These are phyloP conservation scores for Struthio camelus DNA, from an alignment of 2,113 vertebrate genomes.

Conservation along the genomic window DNA sequence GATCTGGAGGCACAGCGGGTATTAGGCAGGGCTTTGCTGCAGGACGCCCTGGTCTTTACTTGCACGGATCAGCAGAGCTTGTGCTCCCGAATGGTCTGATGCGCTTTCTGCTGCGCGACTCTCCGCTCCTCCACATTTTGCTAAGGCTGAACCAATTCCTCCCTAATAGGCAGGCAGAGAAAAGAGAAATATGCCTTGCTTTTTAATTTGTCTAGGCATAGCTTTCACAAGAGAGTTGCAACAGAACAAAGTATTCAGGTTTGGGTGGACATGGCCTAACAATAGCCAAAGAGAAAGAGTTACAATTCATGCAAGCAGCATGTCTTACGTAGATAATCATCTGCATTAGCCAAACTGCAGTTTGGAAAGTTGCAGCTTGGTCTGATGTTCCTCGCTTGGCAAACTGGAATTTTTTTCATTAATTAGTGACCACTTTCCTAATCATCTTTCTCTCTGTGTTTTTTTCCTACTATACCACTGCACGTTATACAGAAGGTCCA, in stretches of 20 bases:
- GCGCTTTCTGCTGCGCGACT: background rate
- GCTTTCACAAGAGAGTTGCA: background rate
- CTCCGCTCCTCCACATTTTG: background rate
- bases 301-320: background rate
- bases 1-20: too few relatives aligned
- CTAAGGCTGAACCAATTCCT: background rate
- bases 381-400: background rate
- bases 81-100: background rate
- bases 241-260: background rate
- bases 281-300: background rate
- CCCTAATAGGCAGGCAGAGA: background rate
- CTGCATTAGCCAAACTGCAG: background rate
- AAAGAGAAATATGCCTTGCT: background rate
- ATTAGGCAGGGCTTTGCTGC: background rate
- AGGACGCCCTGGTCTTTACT: background rate
- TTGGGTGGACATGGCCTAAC: background rate
- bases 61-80: accelerated
- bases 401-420: background rate
- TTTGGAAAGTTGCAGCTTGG: background rate
- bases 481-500: background rate
- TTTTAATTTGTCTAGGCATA: background rate
- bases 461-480: background rate
- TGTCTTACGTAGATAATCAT: background rate
- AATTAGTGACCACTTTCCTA: background rate
- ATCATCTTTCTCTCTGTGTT: background rate